phyloP scores from a whole-genome alignment of 1,140 invertebrate species.

The Ruditapes philippinarum region DNA sequence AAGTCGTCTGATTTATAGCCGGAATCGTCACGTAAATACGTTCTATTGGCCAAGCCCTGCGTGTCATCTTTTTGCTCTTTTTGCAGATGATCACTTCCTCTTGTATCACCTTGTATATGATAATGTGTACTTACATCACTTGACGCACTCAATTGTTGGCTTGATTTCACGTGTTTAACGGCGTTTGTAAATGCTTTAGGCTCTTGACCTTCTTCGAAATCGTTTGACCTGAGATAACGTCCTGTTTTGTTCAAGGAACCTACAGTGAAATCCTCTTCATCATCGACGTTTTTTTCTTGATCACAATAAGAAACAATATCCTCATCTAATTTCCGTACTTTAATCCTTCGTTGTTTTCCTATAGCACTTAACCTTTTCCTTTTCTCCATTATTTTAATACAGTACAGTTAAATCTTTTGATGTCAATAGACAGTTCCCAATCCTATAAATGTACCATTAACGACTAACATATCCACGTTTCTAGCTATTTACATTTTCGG shows the following conservation, averaged over 20 bases:
- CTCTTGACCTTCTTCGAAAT: background rate
- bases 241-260: background rate
- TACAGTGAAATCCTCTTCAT: too few relatives aligned
- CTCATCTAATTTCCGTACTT: background rate
- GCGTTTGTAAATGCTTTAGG: background rate
- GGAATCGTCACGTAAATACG: background rate
- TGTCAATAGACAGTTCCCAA: background rate
- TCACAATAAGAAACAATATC: background rate
- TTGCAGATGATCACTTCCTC: too few relatives aligned
- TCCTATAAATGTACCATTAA: background rate
- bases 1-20: background rate
- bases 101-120: too few relatives aligned
- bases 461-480: background rate
- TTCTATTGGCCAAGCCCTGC: background rate
- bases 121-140: background rate
- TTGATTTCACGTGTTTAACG: background rate
- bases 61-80: background rate
- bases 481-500: background rate
- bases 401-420: background rate
- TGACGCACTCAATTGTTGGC: background rate
- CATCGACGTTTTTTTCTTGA: background rate
- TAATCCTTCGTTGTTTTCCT: background rate
- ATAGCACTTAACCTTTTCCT: constrained; percentile 18
- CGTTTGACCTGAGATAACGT: background rate
- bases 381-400: background rate